Conservation (phyloP, 2,113 vertebrate genomes). For the Rhinolophus ferrumequinum region DNA sequence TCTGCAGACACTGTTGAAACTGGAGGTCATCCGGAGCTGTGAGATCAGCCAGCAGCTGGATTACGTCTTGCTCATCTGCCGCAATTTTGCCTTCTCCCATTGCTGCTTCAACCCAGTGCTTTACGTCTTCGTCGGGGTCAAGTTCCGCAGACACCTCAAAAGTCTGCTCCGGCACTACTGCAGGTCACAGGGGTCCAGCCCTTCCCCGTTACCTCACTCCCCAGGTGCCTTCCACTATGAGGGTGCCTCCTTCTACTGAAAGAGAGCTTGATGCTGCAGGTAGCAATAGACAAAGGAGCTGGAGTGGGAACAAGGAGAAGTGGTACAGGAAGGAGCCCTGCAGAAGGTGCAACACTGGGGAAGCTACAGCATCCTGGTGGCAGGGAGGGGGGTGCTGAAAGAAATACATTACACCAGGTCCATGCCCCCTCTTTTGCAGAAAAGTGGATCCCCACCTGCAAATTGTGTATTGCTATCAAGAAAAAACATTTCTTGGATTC, state of each 20-base stretch:
- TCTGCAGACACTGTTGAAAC: constrained; percentile 78
- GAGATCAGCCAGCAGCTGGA: constrained; percentile 42
- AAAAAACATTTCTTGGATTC: neutral
- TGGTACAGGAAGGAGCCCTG: fast-evolving
- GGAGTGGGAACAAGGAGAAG: neutral
- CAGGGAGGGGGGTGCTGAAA: neutral
- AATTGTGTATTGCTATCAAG: neutral
- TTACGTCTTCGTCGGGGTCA: constrained; percentile 94
- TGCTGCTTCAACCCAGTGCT: constrained; percentile 96
- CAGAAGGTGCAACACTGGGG: fast-evolving
- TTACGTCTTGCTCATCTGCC: constrained; percentile 85
- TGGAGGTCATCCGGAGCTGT: constrained; percentile 75
- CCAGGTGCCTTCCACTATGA: constrained; percentile 74
- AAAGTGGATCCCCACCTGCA: neutral
- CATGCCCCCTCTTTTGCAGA: fast-evolving
- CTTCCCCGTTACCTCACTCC: neutral
- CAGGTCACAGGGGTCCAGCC: neutral
- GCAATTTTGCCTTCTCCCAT: constrained; percentile 92
- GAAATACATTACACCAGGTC: fast-evolving
- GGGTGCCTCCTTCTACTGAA: constrained; percentile 83
- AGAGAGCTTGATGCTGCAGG: no score
- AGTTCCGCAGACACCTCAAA: constrained; percentile 93
- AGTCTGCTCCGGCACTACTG: constrained; percentile 77
- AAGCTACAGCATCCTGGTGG: neutral
- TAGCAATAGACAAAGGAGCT: neutral